These are phyloP conservation scores for Crocallis elinguaria DNA, from an alignment of 2,888 invertebrate genomes.

Conservation along the genomic window DNA sequence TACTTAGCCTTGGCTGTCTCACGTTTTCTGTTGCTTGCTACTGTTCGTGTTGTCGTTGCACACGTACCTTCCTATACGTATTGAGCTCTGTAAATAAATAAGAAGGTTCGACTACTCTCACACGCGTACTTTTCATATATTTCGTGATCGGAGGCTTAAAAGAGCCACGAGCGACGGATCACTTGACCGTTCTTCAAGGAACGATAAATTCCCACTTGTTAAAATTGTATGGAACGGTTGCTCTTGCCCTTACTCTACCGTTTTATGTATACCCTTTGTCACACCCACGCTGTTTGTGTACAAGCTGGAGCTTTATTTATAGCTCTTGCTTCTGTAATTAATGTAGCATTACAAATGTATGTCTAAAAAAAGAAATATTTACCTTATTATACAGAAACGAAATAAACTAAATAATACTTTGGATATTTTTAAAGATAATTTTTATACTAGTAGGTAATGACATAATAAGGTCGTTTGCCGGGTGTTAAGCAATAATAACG, in stretches of 20 bases:
- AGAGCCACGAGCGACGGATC: constrained; percentile 17
- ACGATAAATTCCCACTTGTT: constrained; percentile 27
- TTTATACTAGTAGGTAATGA: too few relatives aligned
- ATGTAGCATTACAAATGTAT: too few relatives aligned
- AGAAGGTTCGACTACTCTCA: constrained; percentile 28
- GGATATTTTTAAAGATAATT: too few relatives aligned
- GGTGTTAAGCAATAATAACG: too few relatives aligned
- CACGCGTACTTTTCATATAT: constrained; percentile 28
- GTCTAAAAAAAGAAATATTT: too few relatives aligned
- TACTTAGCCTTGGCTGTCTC: constrained; percentile 9
- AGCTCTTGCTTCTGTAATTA: too few relatives aligned
- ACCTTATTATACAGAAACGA: too few relatives aligned
- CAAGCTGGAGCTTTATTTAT: too few relatives aligned
- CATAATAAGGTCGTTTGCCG: too few relatives aligned
- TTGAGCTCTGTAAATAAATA: constrained; percentile 31
- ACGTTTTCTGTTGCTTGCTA: constrained; percentile 8
- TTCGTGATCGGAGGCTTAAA: constrained; percentile 29
- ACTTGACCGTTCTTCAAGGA: constrained; percentile 26
- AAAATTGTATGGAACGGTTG: constrained; percentile 24
- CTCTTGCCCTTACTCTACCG: not conserved
- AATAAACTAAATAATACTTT: too few relatives aligned
- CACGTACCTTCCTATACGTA: constrained; percentile 11
- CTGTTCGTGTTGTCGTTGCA: constrained; percentile 1
- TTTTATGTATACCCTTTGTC: not conserved
- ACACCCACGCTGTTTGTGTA: not conserved